Conservation (phyloP, 2,888 invertebrate species). For the Drosophila borborema region DNA sequence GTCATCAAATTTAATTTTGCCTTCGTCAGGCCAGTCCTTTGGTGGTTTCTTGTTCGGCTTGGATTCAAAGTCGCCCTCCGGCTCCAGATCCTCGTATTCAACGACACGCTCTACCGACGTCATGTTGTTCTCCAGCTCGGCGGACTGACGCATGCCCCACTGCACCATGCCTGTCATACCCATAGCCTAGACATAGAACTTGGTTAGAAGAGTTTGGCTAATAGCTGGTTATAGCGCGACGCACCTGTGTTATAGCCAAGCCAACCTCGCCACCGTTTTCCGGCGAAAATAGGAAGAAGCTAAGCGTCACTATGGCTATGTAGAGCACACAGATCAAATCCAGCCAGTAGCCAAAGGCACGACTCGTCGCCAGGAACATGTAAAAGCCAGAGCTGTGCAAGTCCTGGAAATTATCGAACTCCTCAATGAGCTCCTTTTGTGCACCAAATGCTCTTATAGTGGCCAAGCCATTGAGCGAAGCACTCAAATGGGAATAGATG, state of each 20-base stretch:
- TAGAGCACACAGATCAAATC: slow-evolving; percentile 95
- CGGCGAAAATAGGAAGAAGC: slow-evolving; percentile 90
- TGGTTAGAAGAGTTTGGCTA: neutral
- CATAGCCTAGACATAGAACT: slow-evolving; percentile 87
- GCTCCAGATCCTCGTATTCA: slow-evolving; percentile 87
- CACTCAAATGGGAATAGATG: slow-evolving; percentile 96
- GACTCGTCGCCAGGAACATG: slow-evolving; percentile 93
- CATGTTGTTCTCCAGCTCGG: slow-evolving; percentile 95
- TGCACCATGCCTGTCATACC: slow-evolving; percentile 89
- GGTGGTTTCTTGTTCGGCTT: slow-evolving; percentile 89
- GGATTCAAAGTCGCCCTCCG: slow-evolving; percentile 88
- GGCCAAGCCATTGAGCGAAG: slow-evolving; percentile 94
- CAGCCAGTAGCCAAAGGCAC: slow-evolving; percentile 97
- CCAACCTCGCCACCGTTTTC: slow-evolving; percentile 91
- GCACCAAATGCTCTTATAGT: slow-evolving; percentile 96
- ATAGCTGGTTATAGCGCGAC: neutral
- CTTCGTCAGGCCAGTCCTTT: slow-evolving; percentile 90
- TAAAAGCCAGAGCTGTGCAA: slow-evolving; percentile 97
- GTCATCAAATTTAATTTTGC: slow-evolving; percentile 89
- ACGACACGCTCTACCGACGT: slow-evolving; percentile 93
- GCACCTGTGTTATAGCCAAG: slow-evolving; percentile 88
- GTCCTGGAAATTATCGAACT: slow-evolving; percentile 93
- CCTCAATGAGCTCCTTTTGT: slow-evolving; percentile 90
- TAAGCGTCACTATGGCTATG: slow-evolving; percentile 93
- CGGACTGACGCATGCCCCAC: slow-evolving; percentile 97